Percentiles rank a stretch among this genome's conserved stretches.
These are phyloP conservation scores for Cremastobaeus sp. DNA, from an alignment of 2,888 invertebrate genomes.

Conservation along the genomic window DNA sequence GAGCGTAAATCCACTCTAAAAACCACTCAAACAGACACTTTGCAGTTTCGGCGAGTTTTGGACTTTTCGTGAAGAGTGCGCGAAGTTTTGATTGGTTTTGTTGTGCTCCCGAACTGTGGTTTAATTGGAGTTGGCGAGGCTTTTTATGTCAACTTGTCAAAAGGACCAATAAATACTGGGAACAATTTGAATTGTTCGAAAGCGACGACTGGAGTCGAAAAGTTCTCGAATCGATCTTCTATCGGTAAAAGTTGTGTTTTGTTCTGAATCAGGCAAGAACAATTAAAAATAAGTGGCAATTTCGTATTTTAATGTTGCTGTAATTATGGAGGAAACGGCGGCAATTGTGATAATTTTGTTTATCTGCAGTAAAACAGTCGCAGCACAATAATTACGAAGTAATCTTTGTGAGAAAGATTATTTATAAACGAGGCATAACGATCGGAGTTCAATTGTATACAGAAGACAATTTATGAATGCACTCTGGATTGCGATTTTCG, in stretches of 20 bases:
- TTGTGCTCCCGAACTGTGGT: constrained; percentile 18
- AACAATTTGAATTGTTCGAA: too few species aligned
- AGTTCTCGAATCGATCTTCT: too few species aligned
- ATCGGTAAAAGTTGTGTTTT: too few species aligned
- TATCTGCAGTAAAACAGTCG: constrained; percentile 6
- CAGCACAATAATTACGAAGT: too few species aligned
- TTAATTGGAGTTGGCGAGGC: constrained; percentile 4
- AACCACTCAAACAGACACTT: constrained; percentile 26
- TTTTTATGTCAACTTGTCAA: too few species aligned
- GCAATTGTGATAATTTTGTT: constrained; percentile 10
- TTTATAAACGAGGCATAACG: neutral
- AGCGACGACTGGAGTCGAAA: too few species aligned
- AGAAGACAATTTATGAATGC: constrained; percentile 14
- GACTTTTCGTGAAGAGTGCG: constrained; percentile 1
- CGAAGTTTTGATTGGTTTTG: constrained; percentile 17
- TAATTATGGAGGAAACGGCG: constrained; percentile 3
- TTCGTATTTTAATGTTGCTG: constrained; percentile 4
- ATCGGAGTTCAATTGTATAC: constrained; percentile 4
- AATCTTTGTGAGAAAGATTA: constrained; percentile 12
- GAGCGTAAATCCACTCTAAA: constrained; percentile 21
- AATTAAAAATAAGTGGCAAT: too few species aligned
- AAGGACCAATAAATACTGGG: too few species aligned
- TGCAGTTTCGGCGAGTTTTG: neutral
- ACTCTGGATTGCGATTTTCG: too few species aligned
- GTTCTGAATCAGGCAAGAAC: too few species aligned